phyloP scores from a whole-genome alignment of 2,888 invertebrate species.

The Pachydiplax longipennis region DNA sequence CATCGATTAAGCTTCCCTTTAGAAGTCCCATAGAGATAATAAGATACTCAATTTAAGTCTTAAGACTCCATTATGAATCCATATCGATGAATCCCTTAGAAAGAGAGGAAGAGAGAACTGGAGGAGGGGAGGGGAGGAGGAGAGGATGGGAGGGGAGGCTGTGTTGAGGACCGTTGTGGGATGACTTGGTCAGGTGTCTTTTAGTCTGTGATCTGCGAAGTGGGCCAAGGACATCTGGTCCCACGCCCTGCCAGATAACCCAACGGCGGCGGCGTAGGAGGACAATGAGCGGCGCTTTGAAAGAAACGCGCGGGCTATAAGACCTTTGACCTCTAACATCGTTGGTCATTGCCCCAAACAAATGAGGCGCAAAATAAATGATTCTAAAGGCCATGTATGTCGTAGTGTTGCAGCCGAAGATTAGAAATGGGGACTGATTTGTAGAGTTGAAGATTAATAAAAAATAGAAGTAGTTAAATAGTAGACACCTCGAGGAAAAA shows the following conservation, averaged over 20 bases:
- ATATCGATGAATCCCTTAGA: too few relatives aligned
- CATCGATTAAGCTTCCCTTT: too few relatives aligned
- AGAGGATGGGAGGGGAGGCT: neutral
- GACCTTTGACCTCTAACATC: neutral
- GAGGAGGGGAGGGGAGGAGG: neutral
- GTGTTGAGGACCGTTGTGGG: neutral
- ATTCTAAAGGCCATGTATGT: neutral
- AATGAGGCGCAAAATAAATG: neutral
- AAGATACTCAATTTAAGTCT: too few relatives aligned
- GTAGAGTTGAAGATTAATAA: neutral
- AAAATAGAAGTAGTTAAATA: too few relatives aligned
- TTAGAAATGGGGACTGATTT: neutral
- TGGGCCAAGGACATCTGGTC: constrained; percentile 34
- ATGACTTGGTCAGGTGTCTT: neutral
- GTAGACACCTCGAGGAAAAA: too few relatives aligned
- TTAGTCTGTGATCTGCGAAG: neutral
- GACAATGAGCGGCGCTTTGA: neutral
- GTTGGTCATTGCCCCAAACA: neutral
- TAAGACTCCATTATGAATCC: too few relatives aligned
- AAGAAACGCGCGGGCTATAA: too few relatives aligned
- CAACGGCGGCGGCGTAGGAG: neutral
- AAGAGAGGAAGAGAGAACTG: neutral
- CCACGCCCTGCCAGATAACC: constrained; percentile 8
- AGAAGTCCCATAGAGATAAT: too few relatives aligned
- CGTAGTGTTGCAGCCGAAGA: neutral